Percentiles rank a stretch among this genome's conserved stretches.
These are phyloP conservation scores for Cyclura pinguis DNA, from an alignment of 2,797 vertebrate genomes.

Conservation along the genomic window DNA sequence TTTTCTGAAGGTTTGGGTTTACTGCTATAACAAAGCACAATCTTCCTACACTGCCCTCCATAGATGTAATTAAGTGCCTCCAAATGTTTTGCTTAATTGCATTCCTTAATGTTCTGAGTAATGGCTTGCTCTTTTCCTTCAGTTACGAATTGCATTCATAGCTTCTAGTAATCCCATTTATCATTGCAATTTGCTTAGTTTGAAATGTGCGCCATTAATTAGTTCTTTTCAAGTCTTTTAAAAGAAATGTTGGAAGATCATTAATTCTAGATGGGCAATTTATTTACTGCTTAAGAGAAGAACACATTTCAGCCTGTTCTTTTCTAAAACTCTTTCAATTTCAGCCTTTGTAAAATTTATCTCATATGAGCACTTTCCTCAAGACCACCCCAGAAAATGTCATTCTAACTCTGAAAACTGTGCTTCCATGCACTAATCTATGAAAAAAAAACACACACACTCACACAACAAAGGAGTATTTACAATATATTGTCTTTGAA, in stretches of 20 bases:
- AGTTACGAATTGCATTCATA: conserved; percentile 68
- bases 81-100: conserved; percentile 76
- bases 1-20: conserved; percentile 56
- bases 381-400: conserved; percentile 32
- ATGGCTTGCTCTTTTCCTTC: conserved; percentile 71
- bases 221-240: conserved; percentile 72
- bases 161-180: conserved; percentile 74
- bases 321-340: conserved; percentile 52
- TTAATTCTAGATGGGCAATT: conserved; percentile 73
- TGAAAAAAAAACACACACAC: conserved; percentile 14
- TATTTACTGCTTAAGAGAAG: conserved; percentile 74
- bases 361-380: conserved; percentile 65
- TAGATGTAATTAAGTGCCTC: conserved; percentile 73
- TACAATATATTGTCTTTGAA: not conserved
- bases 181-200: conserved; percentile 74
- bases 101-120: conserved; percentile 73
- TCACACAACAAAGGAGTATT: conserved; percentile 8
- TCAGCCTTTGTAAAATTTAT: conserved; percentile 60
- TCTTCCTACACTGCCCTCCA: conserved; percentile 64
- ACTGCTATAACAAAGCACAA: conserved; percentile 48
- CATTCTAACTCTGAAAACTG: conserved; percentile 42
- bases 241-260: conserved; percentile 72
- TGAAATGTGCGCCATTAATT: conserved; percentile 75
- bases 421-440: conserved; percentile 29
- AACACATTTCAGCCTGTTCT: conserved; percentile 47